Base-by-base conservation (phyloP, 2,888 invertebrate genomes). In the Cartodere bifasciata region DNA sequence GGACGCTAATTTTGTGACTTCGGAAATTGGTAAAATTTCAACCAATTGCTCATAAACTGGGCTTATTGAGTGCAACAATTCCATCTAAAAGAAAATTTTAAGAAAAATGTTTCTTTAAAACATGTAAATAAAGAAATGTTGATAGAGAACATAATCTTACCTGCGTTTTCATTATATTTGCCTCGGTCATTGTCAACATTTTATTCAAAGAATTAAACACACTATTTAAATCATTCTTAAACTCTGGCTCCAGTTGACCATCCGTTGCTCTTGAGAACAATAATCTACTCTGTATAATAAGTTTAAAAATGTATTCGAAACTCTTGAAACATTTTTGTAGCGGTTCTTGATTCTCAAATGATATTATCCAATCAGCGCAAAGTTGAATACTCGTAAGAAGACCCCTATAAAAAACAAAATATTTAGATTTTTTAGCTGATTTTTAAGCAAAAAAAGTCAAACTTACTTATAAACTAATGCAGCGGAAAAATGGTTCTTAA, bases 401-500 rank as follows among this genome's bases (percentile, higher is more conserved):
- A 1, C 90, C 90, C 55, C 81, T 82, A 56, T 1, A 47, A 48
- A 32, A 24, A 39, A n/a, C n/a, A n/a, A n/a, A n/a, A n/a, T 11
- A 23, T 33, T 25, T 7, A 16, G 5, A 9, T 13, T 13, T 13
- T 27, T 27, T 13, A 35, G 22, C n/a, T n/a, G 7, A 23, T 16
- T 4, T 6, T 16, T 9, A 20, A 37, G 13, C 10, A 28, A 23
- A 31, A 17, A 33, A 23, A 34, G 31, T 28, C 14, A n/a, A n/a
- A 62, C 72, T 63, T 62, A 83, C 83, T 88, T 90, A 62, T 92
- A 91, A 11, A 92, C 92, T 9, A 94, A 67, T 0, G 92, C 88
- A 1, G 91, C 91, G 0, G 92, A 88, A 62, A 95, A 94, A 57
- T 91, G 91, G 42, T 86, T 84, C 44, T 83, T 82, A 30, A 94